Conservation (phyloP, 2,888 invertebrate genomes). For the Pseudococcus viburni region DNA sequence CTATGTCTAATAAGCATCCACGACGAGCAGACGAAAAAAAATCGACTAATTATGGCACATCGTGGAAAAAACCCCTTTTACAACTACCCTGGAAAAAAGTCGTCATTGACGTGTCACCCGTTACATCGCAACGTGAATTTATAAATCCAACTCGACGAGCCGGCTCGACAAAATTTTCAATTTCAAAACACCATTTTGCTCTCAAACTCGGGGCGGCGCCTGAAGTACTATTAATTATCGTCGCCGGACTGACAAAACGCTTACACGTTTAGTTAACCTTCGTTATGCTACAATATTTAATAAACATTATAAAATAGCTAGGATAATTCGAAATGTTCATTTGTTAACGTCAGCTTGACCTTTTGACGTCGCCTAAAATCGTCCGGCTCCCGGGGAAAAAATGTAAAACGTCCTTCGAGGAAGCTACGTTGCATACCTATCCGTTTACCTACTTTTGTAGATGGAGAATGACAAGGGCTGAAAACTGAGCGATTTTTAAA, state of each 20-base stretch:
- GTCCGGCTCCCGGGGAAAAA: not conserved
- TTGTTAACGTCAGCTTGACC: conserved; percentile 30
- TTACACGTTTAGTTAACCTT: conserved; percentile 47
- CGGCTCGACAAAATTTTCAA: not conserved
- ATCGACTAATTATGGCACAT: not conserved
- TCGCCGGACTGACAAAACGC: conserved; percentile 40
- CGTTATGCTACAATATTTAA: not conserved
- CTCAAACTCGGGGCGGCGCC: not conserved
- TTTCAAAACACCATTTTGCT: conserved; percentile 31
- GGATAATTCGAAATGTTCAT: conserved; percentile 31
- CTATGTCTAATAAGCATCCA: not conserved
- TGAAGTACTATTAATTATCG: conserved; percentile 44
- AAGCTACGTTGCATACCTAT: not conserved
- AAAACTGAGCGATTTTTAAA: not conserved
- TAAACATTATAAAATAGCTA: conserved; percentile 27
- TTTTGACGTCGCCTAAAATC: conserved; percentile 1
- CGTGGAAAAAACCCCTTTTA: not conserved
- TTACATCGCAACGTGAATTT: not conserved
- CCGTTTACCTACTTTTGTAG: too few relatives aligned
- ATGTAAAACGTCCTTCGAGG: not conserved
- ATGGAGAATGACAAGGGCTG: too few relatives aligned
- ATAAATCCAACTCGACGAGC: not conserved
- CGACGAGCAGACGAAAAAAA: not conserved
- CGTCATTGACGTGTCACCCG: not conserved
- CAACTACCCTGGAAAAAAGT: not conserved